Base-by-base conservation (phyloP, 2,888 invertebrate species). In the Tinea trinotella region DNA sequence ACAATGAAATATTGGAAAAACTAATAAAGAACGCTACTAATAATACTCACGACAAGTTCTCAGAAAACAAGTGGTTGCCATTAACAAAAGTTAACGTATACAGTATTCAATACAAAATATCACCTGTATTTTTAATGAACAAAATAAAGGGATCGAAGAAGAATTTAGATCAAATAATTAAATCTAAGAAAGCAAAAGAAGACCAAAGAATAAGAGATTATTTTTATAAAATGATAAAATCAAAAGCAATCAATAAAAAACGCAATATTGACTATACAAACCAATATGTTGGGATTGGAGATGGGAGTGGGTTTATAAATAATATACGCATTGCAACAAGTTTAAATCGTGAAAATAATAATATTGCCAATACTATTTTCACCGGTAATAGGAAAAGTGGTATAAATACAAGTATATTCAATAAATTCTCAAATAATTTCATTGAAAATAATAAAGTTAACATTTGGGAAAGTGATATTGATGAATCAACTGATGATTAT, bases 191-290 rank as follows among this genome's bases (percentile, higher is more conserved):
- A 61, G 70, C 74, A 22, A 74, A 74, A 60, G 73, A 79, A 52
- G 74, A 79, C 55, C 64, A 78, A 59, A 68, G 75, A 60, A 68
- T 77, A n/a, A 62, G 75, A 54, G 73, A 74, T 52, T 79, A 77
- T 59, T 65, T 82, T 1, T 71, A 79, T 56, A 79, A 78, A 66
- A 79, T 79, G 74, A 69, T 75, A 15, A 71, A 59, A 54, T 73
- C 66, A 19, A 61, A 63, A 15, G 57, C 12, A 18, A n/a, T 48
- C 7, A 19, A 18, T 48, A 19, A 18, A 17, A 48, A 48, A 19
- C 18, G 20, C 12, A 20, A 48, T 48, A 18, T 19, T 19, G 2
- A 18, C 5, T 40, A n/a, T n/a, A n/a, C n/a, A n/a, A n/a, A n/a
- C n/a, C n/a, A n/a, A n/a, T n/a, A n/a, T n/a, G n/a, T n/a, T n/a